Conservation (phyloP, 2,797 vertebrate genomes). For the Acanthiza pusilla region DNA sequence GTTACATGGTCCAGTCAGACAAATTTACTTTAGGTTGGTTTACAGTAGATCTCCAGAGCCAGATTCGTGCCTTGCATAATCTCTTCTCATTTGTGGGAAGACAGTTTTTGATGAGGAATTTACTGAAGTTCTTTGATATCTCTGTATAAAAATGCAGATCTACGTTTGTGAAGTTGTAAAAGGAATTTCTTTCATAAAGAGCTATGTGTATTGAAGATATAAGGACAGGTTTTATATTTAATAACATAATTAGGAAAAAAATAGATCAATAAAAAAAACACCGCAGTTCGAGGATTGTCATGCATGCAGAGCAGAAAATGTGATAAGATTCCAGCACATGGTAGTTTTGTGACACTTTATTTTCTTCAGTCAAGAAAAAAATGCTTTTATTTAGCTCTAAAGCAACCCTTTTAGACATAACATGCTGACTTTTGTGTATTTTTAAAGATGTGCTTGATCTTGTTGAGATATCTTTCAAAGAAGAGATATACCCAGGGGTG, state of each 20-base stretch:
- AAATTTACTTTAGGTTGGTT: neutral
- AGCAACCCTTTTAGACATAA: neutral
- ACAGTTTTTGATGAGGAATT: neutral
- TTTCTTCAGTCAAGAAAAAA: neutral
- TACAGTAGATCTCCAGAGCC: neutral
- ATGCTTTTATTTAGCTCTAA: neutral
- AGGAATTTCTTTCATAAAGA: neutral
- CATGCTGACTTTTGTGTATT: neutral
- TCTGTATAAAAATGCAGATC: neutral
- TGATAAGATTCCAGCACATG: neutral
- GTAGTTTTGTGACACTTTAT: neutral
- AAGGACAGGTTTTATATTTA: neutral
- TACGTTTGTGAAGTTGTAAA: neutral
- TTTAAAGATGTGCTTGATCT: neutral
- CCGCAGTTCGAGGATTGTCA: neutral
- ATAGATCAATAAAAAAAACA: neutral
- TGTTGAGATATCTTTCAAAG: neutral
- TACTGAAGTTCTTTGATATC: neutral
- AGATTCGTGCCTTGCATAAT: fast-evolving
- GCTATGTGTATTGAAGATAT: neutral
- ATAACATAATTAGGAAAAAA: neutral
- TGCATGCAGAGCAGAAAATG: neutral
- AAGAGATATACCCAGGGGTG: neutral
- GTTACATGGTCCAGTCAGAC: neutral
- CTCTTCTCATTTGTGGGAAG: neutral